These are phyloP conservation scores for Drosophila funebris DNA, from an alignment of 1,140 invertebrate genomes.

Conservation along the genomic window DNA sequence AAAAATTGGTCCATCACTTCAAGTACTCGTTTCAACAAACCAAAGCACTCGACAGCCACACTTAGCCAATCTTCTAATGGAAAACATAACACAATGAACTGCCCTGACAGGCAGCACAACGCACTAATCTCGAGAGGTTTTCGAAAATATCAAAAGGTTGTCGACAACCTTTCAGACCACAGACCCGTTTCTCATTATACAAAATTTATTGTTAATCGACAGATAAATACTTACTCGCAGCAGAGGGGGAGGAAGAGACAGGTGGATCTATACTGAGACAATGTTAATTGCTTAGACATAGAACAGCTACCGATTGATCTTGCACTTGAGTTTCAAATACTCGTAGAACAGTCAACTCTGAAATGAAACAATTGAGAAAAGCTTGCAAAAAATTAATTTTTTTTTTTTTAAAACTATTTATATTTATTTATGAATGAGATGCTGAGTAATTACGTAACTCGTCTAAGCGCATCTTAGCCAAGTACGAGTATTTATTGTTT, in stretches of 20 bases:
- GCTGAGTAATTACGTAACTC: constrained; percentile 32
- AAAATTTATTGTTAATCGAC: constrained; percentile 41
- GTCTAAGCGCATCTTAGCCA: constrained; percentile 27
- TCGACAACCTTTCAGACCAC: constrained; percentile 44
- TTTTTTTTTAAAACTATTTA: background rate
- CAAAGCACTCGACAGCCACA: constrained; percentile 11
- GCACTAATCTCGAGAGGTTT: constrained; percentile 48
- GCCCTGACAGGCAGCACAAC: constrained; percentile 22
- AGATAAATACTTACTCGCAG: background rate
- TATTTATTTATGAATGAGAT: constrained; percentile 29
- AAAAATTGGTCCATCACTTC: too few relatives aligned
- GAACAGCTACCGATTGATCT: constrained; percentile 46
- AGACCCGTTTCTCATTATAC: constrained; percentile 48
- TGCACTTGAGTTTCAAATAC: constrained; percentile 18
- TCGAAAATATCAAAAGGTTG: constrained; percentile 56
- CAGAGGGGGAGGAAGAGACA: background rate
- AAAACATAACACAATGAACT: constrained; percentile 22
- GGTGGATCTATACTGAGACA: background rate
- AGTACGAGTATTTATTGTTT: constrained; percentile 1
- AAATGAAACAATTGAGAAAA: background rate
- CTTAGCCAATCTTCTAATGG: background rate
- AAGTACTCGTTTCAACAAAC: background rate
- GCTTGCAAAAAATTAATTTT: background rate
- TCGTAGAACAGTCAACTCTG: background rate
- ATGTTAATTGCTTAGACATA: constrained; percentile 38